Evolutionary conservation across 2,888 invertebrate species (phyloP).

Genomic region (Amphipyra tragopoginis): DNA sequence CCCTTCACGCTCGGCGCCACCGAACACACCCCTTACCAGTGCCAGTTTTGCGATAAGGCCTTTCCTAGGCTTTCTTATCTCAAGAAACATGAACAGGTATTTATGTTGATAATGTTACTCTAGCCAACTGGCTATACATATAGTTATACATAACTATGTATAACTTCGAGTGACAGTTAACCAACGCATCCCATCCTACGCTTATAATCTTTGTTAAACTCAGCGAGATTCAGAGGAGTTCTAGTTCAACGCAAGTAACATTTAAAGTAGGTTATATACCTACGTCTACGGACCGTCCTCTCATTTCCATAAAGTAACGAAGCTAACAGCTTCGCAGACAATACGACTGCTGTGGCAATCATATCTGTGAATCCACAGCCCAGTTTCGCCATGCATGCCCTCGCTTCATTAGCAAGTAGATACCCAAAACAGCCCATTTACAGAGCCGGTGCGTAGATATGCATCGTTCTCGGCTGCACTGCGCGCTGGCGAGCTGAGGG

Average conservation of each 20-base stretch:
- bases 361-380: slow-evolving; percentile 84
- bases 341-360: slow-evolving; percentile 78
- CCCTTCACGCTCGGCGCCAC: slow-evolving; percentile 92
- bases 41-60: slow-evolving; percentile 97
- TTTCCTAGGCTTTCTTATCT: slow-evolving; percentile 96
- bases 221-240: slow-evolving; percentile 26
- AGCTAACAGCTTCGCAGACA: slow-evolving; percentile 74
- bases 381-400: slow-evolving; percentile 80
- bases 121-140: slow-evolving; percentile 15
- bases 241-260: slow-evolving; percentile 33
- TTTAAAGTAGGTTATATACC: slow-evolving; percentile 43
- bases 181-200: slow-evolving; percentile 26
- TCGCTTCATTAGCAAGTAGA: slow-evolving; percentile 88
- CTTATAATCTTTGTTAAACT: slow-evolving; percentile 24
- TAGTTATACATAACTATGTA: too few relatives aligned
- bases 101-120: slow-evolving; percentile 15
- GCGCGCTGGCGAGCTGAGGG: slow-evolving; percentile 68
- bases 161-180: slow-evolving; percentile 9
- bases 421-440: slow-evolving; percentile 88
- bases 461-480: slow-evolving; percentile 83
- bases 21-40: slow-evolving; percentile 95
- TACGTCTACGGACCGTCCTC: slow-evolving; percentile 51
- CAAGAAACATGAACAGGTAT: slow-evolving; percentile 97
- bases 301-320: slow-evolving; percentile 75
- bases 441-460: slow-evolving; percentile 86